Percentiles rank a stretch among this genome's conserved stretches.
Evolutionary conservation across 1,140 invertebrate genomes (phyloP).

Genomic region (Rhopalosiphum maidis): DNA sequence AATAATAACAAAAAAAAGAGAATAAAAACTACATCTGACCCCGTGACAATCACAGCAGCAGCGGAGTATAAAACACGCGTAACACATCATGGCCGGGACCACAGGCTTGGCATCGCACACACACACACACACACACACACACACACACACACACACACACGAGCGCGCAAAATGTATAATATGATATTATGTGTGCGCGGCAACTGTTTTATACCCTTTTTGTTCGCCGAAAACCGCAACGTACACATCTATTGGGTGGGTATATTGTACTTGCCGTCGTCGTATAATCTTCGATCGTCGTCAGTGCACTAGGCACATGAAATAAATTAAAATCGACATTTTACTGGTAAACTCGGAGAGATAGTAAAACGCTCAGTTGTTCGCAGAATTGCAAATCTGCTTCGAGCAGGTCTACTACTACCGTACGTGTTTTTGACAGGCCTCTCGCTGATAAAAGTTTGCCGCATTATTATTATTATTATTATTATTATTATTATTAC

Average conservation of each 20-base stretch:
- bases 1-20: not conserved
- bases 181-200: not conserved
- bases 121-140: not conserved
- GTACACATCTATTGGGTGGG: not conserved
- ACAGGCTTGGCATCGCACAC: too few relatives aligned
- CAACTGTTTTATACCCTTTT: not conserved
- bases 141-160: not conserved
- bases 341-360: not conserved
- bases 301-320: not conserved
- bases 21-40: not conserved
- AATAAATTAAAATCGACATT: conserved; percentile 36
- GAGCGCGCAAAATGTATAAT: not conserved
- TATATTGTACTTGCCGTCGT: not conserved
- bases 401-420: not conserved
- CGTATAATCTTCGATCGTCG: conserved; percentile 35
- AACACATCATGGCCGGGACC: too few relatives aligned
- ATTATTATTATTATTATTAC: conserved; percentile 15
- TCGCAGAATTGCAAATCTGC: conserved; percentile 20
- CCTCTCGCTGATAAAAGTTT: conserved; percentile 17
- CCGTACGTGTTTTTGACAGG: conserved; percentile 36
- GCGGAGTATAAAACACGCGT: too few relatives aligned
- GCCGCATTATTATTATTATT: not conserved
- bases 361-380: conserved; percentile 7
- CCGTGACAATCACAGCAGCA: not conserved
- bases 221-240: not conserved